phyloP scores from a whole-genome alignment of 1,140 invertebrate species.

The Spodoptera litura region DNA sequence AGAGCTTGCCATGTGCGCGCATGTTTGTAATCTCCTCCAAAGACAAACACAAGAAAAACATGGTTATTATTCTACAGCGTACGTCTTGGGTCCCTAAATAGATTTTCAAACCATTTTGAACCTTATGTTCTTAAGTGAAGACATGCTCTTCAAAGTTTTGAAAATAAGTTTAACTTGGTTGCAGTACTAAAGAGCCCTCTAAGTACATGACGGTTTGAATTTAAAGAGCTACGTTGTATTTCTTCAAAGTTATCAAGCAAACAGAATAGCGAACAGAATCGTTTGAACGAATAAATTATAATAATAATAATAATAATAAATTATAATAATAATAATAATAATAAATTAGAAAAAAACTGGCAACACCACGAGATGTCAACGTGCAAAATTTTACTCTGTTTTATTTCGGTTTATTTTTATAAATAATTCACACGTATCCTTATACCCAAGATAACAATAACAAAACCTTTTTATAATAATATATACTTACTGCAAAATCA shows the following conservation, averaged over 20 bases:
- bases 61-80: constrained; percentile 62
- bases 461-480: too few species aligned
- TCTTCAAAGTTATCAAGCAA: constrained; percentile 46
- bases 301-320: too few species aligned
- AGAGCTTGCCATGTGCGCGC: constrained; percentile 64
- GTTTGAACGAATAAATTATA: constrained; percentile 60
- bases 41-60: constrained; percentile 81
- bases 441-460: too few species aligned
- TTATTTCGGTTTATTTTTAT: too few species aligned
- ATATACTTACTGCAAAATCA: too few species aligned
- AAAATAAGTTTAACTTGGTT: constrained; percentile 23
- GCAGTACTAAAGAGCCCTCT: constrained; percentile 54
- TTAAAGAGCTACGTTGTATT: constrained; percentile 56
- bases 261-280: constrained; percentile 47
- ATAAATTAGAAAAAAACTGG: too few species aligned
- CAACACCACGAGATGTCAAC: too few species aligned
- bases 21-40: constrained; percentile 77
- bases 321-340: too few species aligned
- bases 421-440: too few species aligned
- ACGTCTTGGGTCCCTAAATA: constrained; percentile 25
- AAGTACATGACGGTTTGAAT: constrained; percentile 56
- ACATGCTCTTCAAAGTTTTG: not conserved
- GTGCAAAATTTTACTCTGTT: too few species aligned
- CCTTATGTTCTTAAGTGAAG: constrained; percentile 16
- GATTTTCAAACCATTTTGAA: constrained; percentile 38